Conservation (phyloP, 2,797 vertebrate species). For the Orientallactaga sibirica region DNA sequence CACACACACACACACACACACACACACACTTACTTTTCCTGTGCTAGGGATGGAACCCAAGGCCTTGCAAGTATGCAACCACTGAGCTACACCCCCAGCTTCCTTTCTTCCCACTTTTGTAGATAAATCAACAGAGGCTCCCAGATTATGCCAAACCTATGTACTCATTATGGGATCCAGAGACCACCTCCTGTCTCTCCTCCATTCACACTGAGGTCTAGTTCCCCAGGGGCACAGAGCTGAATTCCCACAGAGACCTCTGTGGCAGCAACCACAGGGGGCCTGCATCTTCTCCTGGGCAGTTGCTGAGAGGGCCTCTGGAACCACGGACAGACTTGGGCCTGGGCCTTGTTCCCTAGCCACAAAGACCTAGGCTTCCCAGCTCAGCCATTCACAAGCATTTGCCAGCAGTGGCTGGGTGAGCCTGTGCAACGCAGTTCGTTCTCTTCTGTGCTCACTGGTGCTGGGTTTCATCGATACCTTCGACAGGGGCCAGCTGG, state of each 20-base stretch:
- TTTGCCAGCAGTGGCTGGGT: slow-evolving; percentile 63
- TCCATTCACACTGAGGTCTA: background rate
- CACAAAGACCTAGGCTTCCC: slow-evolving; percentile 9
- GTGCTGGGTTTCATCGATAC: slow-evolving; percentile 69
- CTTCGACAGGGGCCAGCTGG: slow-evolving; percentile 82
- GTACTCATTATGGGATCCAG: background rate
- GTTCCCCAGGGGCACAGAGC: background rate
- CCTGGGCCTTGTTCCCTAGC: background rate
- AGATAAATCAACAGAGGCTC: slow-evolving; percentile 22
- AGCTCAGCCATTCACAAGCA: slow-evolving; percentile 83
- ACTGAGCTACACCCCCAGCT: background rate
- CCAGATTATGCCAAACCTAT: background rate
- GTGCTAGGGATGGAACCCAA: background rate
- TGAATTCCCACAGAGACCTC: background rate
- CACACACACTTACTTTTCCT: background rate
- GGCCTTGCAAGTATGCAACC: background rate
- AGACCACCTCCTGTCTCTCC: background rate
- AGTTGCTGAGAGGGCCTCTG: background rate
- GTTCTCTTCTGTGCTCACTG: slow-evolving; percentile 79
- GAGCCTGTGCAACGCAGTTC: slow-evolving; percentile 78
- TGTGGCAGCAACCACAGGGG: background rate
- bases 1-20: too few relatives aligned
- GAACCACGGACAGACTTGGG: background rate
- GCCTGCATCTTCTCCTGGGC: background rate
- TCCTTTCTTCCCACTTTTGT: slow-evolving; percentile 37